phyloP scores from a whole-genome alignment of 2,888 invertebrate genomes.

The Torymus tubicola region DNA sequence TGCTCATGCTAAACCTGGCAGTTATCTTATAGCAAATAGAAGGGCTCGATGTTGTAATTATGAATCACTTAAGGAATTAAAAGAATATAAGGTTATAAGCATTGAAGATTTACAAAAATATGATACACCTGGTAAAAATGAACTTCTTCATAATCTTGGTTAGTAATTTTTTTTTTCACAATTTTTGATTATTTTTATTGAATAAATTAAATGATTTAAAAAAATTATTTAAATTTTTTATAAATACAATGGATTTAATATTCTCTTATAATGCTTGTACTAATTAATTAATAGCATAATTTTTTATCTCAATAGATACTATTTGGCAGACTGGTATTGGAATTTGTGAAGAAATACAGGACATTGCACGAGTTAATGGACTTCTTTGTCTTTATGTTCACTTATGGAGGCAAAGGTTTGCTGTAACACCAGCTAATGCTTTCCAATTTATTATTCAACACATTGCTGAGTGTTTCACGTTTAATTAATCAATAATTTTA shows the following conservation, averaged over 20 bases:
- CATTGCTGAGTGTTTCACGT: slow-evolving; percentile 74
- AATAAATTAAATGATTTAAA: slow-evolving; percentile 7
- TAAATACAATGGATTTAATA: neutral
- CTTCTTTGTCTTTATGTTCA: slow-evolving; percentile 74
- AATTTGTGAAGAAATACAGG: slow-evolving; percentile 80
- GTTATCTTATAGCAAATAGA: slow-evolving; percentile 75
- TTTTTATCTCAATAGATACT: slow-evolving; percentile 76
- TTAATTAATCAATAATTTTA: slow-evolving; percentile 62
- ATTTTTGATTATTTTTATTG: neutral
- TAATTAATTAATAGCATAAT: neutral
- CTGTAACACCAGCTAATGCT: slow-evolving; percentile 71
- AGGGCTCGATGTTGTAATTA: slow-evolving; percentile 73
- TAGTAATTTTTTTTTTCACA: slow-evolving; percentile 53
- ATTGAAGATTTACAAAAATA: slow-evolving; percentile 76
- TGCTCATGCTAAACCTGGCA: slow-evolving; percentile 72
- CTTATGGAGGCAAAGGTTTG: slow-evolving; percentile 77
- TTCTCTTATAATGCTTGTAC: neutral
- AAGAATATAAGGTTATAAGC: slow-evolving; percentile 74
- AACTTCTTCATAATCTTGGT: slow-evolving; percentile 76
- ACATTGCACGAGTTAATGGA: slow-evolving; percentile 71
- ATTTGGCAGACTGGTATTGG: slow-evolving; percentile 83
- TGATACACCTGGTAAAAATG: slow-evolving; percentile 75
- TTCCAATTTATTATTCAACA: slow-evolving; percentile 75
- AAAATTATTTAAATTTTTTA: neutral
- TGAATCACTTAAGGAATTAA: slow-evolving; percentile 70